These are phyloP conservation scores for Protophormia terraenovae DNA, from an alignment of 2,888 invertebrate genomes.

Conservation along the genomic window DNA sequence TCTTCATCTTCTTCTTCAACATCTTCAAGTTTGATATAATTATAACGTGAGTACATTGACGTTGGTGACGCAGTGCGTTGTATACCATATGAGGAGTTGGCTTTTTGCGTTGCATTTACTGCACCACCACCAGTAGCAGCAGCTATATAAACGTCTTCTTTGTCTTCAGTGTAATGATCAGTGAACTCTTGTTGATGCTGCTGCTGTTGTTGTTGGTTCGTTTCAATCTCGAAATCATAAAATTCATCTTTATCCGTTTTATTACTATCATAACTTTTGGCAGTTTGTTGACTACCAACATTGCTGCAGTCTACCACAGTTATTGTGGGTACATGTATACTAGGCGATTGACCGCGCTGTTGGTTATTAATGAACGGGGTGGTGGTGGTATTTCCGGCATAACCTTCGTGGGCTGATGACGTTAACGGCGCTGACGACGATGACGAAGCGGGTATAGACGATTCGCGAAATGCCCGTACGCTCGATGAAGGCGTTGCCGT, in stretches of 20 bases:
- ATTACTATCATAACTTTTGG: slow-evolving; percentile 66
- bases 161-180: slow-evolving; percentile 40
- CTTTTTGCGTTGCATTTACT: slow-evolving; percentile 36
- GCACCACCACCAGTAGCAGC: background rate
- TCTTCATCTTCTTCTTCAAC: slow-evolving; percentile 72
- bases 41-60: slow-evolving; percentile 70
- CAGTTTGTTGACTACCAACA: slow-evolving; percentile 49
- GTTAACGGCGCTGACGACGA: slow-evolving; percentile 33
- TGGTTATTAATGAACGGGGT: too few relatives aligned
- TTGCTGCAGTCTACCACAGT: slow-evolving; percentile 78
- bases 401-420: slow-evolving; percentile 1
- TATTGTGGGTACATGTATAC: slow-evolving; percentile 76
- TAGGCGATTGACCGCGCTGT: slow-evolving; percentile 50
- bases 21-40: slow-evolving; percentile 75
- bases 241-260: slow-evolving; percentile 74
- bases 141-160: slow-evolving; percentile 26
- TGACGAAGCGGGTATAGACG: too few relatives aligned
- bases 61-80: slow-evolving; percentile 68
- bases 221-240: slow-evolving; percentile 75
- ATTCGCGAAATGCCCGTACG: slow-evolving; percentile 76
- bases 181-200: slow-evolving; percentile 48
- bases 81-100: slow-evolving; percentile 70
- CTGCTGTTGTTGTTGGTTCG: slow-evolving; percentile 12
- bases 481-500: background rate
- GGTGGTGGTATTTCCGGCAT: slow-evolving; percentile 36